Evolutionary conservation across 2,797 vertebrate genomes (phyloP), one percentile per base, ranked within the genome.

Genomic region (Agapornis canus): DNA sequence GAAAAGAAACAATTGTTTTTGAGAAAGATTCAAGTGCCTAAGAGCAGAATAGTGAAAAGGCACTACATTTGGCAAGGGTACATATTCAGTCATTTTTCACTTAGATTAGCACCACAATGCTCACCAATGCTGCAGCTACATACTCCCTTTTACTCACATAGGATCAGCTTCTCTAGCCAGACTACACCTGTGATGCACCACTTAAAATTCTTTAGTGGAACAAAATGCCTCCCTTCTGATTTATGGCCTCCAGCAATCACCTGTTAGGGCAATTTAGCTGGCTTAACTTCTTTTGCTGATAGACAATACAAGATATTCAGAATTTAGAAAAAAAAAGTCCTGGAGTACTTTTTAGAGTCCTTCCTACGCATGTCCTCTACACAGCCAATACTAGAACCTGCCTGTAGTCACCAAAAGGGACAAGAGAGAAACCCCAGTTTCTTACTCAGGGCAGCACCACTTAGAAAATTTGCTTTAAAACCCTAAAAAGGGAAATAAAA

Each of bases 181-280:
- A 48, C 66, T 47, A 27, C 35, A 59, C 52, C 54, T 31, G 20
- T 43, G 63, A 89, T 79, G 54, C 14, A 80, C 59, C 51, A 92
- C 79, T 94, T 95, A 85, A 91, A 94, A 95, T 81, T 88, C 90
- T 69, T 91, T 4, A 72, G 54, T 60, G 40, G 87, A 71, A 85
- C 64, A 37, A 90, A 90, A 84, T 16, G 48, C 54, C 47, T 79
- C 64, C 29, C 12, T 80, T 86, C n/a, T 10, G 29, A 81, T 86
- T 82, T 80, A 60, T 35, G 27, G 60, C 88, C 79, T 86, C 85
- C 35, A 86, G 85, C 88, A 94, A 60, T 80, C 71, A 90, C 69
- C 72, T 63, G 64, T 87, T 52, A 86, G 39, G 26, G 54, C 52
- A 77, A 70, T 88, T 82, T 29, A 81, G 52, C 25, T 56, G 51